Evolutionary conservation across 2,888 invertebrate species (phyloP).

Genomic region (Alitta virens): DNA sequence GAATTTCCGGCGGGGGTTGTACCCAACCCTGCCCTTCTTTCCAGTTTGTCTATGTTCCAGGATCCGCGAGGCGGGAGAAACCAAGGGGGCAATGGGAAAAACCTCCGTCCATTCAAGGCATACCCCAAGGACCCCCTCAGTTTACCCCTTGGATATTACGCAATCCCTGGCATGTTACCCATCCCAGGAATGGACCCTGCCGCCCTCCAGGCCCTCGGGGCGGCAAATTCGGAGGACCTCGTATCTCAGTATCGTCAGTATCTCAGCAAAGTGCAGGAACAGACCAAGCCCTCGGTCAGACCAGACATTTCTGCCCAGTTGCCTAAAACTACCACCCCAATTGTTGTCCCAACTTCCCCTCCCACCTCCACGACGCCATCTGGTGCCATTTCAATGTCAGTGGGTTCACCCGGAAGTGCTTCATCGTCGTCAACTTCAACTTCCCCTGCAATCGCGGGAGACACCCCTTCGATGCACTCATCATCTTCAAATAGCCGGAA

Average conservation of each 20-base stretch:
- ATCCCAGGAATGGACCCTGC: constrained; percentile 37
- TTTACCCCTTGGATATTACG: constrained; percentile 60
- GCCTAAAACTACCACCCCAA: not conserved
- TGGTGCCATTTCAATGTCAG: not conserved
- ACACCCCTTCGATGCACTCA: not conserved
- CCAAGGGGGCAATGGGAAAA: not conserved
- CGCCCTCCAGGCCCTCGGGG: constrained; percentile 33
- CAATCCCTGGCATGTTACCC: constrained; percentile 38
- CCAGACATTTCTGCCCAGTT: not conserved
- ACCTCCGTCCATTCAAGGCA: constrained; percentile 59
- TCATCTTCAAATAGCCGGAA: constrained; percentile 27
- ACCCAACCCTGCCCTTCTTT: constrained; percentile 6
- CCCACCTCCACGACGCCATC: not conserved
- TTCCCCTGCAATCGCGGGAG: not conserved
- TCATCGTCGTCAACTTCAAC: not conserved
- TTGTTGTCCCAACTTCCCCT: not conserved
- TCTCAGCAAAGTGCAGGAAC: constrained; percentile 6
- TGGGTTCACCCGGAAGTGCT: not conserved
- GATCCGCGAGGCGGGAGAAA: constrained; percentile 13
- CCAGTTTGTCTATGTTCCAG: constrained; percentile 8
- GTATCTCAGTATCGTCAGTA: constrained; percentile 43
- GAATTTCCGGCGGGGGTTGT: constrained; percentile 7
- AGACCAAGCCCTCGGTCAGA: not conserved
- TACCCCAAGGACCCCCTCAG: constrained; percentile 71
- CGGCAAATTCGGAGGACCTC: constrained; percentile 40